Evolutionary conservation across 2,888 invertebrate genomes (phyloP).

Genomic region (Emmelina monodactyla): DNA sequence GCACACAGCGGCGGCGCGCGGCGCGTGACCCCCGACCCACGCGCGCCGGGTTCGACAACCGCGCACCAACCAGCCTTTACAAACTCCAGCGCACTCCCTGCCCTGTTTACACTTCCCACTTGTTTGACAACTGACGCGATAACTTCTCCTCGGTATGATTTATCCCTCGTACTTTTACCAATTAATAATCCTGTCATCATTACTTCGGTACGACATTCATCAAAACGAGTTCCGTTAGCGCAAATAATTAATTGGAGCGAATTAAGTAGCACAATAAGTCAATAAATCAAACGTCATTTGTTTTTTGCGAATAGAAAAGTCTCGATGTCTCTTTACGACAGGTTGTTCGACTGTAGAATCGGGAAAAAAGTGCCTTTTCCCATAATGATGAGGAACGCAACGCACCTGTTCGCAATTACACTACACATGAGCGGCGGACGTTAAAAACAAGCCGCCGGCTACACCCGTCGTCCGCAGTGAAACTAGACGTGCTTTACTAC

Average conservation of each 20-base stretch:
- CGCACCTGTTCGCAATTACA: slow-evolving; percentile 43
- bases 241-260: too few relatives aligned
- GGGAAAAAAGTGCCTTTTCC: slow-evolving; percentile 24
- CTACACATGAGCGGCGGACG: slow-evolving; percentile 28
- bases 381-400: slow-evolving; percentile 25
- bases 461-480: slow-evolving; percentile 34
- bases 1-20: slow-evolving; percentile 46
- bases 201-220: too few relatives aligned
- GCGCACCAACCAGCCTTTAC: slow-evolving; percentile 15
- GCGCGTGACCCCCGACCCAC: slow-evolving; percentile 63
- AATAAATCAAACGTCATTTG: too few relatives aligned
- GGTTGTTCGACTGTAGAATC: slow-evolving; percentile 13
- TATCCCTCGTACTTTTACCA: too few relatives aligned
- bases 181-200: too few relatives aligned
- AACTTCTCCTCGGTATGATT: background rate
- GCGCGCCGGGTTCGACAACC: slow-evolving; percentile 57
- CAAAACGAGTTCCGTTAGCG: too few relatives aligned
- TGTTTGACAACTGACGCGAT: background rate
- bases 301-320: too few relatives aligned
- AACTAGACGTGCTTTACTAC: slow-evolving; percentile 28
- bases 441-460: slow-evolving; percentile 27
- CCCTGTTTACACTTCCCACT: slow-evolving; percentile 31
- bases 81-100: slow-evolving; percentile 19
- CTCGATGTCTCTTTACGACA: slow-evolving; percentile 14
- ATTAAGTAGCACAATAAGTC: too few relatives aligned